phyloP scores from a whole-genome alignment of 2,888 invertebrate genomes.

The Ectropis crepuscularia region DNA sequence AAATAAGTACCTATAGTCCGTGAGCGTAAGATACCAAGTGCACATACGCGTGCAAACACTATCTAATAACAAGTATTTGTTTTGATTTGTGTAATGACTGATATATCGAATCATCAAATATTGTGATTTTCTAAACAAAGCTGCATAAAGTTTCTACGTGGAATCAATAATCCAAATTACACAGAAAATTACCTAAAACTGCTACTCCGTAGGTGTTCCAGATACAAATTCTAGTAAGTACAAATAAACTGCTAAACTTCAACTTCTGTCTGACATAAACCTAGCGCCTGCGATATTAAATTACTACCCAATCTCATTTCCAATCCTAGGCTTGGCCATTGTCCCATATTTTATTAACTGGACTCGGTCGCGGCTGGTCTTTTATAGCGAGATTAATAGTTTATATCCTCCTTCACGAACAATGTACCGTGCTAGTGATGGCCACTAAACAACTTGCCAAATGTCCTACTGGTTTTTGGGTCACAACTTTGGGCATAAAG shows the following conservation, averaged over 20 bases:
- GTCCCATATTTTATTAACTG: conserved; percentile 62
- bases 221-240: too few relatives aligned
- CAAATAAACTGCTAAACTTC: neutral
- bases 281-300: neutral
- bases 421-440: conserved; percentile 44
- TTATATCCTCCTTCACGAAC: conserved; percentile 55
- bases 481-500: conserved; percentile 12
- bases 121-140: too few relatives aligned
- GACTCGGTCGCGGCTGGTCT: conserved; percentile 51
- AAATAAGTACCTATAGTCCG: too few relatives aligned
- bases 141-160: too few relatives aligned
- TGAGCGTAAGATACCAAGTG: too few relatives aligned
- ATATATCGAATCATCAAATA: too few relatives aligned
- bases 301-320: conserved; percentile 24
- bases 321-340: conserved; percentile 48
- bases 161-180: too few relatives aligned
- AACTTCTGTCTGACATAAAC: neutral
- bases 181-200: too few relatives aligned
- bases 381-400: conserved; percentile 64
- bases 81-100: too few relatives aligned
- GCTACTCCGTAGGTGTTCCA: too few relatives aligned
- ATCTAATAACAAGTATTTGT: too few relatives aligned
- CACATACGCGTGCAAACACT: too few relatives aligned
- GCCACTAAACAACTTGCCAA: conserved; percentile 43
- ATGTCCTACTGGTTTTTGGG: conserved; percentile 26